These are phyloP conservation scores for Physeter macrocephalus DNA, from an alignment of 2,113 vertebrate genomes.

Conservation along the genomic window DNA sequence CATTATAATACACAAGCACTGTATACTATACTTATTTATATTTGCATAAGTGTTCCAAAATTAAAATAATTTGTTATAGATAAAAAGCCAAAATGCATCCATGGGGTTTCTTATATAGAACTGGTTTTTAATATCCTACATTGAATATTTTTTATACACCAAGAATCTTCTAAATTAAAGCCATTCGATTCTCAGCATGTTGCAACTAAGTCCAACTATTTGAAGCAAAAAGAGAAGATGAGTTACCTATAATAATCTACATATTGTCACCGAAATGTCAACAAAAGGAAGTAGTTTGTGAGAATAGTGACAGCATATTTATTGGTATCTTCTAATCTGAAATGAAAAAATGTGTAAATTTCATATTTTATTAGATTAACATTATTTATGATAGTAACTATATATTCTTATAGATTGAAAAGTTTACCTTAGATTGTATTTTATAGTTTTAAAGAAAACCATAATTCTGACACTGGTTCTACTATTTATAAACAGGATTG, in stretches of 20 bases:
- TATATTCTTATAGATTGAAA: background rate
- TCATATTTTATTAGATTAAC: background rate
- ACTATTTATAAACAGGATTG: constrained; percentile 2
- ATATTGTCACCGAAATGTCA: background rate
- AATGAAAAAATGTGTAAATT: constrained; percentile 21
- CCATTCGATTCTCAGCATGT: constrained; percentile 61
- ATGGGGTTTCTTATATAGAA: constrained; percentile 55
- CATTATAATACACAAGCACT: background rate
- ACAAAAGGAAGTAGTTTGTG: background rate
- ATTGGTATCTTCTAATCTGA: background rate
- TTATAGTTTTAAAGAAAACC: background rate
- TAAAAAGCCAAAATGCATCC: constrained; percentile 52
- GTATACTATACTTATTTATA: background rate
- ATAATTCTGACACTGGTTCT: background rate
- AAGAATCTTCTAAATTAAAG: constrained; percentile 67
- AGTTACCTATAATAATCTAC: constrained; percentile 11
- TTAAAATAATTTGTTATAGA: constrained; percentile 64
- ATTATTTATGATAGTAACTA: background rate
- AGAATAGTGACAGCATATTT: background rate
- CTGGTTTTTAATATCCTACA: constrained; percentile 61
- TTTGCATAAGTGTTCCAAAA: constrained; percentile 15
- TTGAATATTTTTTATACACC: constrained; percentile 47
- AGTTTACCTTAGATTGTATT: background rate
- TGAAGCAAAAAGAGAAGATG: constrained; percentile 56
- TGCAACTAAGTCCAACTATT: constrained; percentile 31